Evolutionary conservation across 2,888 invertebrate genomes (phyloP).

Genomic region (Polydrusus tereticollis): DNA sequence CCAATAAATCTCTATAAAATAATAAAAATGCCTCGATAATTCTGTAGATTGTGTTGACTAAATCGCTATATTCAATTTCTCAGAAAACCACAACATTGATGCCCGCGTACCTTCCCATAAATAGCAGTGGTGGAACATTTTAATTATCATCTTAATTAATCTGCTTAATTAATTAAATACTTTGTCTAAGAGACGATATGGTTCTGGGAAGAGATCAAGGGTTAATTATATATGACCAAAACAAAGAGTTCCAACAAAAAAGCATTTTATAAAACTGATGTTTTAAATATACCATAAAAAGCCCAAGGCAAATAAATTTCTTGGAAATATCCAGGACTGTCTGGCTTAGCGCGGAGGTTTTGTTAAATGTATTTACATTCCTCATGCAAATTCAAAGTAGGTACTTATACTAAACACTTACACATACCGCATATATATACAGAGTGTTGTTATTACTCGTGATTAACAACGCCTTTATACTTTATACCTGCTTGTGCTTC

Average conservation of each 20-base stretch:
- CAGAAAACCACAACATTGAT: neutral
- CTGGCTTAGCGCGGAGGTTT: neutral
- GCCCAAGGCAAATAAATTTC: neutral
- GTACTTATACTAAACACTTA: too few relatives aligned
- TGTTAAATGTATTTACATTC: neutral
- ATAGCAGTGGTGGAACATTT: neutral
- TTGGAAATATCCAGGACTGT: neutral
- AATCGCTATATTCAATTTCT: too few relatives aligned
- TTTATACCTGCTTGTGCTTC: too few relatives aligned
- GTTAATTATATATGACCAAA: slow-evolving; percentile 7
- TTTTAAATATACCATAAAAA: neutral
- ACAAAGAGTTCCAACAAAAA: neutral
- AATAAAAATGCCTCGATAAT: too few relatives aligned
- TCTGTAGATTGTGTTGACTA: too few relatives aligned
- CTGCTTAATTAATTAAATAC: neutral
- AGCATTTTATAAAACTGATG: neutral
- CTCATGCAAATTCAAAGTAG: neutral
- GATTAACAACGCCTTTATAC: too few relatives aligned
- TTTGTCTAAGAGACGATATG: neutral
- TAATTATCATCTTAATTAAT: neutral
- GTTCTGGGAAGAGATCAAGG: neutral
- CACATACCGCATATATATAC: too few relatives aligned
- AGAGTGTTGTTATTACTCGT: too few relatives aligned
- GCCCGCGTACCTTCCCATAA: neutral
- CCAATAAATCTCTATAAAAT: too few relatives aligned